Conservation (phyloP, 37 sponge, comb jelly and placozoan species). For the Lycopodina hypogea region DNA sequence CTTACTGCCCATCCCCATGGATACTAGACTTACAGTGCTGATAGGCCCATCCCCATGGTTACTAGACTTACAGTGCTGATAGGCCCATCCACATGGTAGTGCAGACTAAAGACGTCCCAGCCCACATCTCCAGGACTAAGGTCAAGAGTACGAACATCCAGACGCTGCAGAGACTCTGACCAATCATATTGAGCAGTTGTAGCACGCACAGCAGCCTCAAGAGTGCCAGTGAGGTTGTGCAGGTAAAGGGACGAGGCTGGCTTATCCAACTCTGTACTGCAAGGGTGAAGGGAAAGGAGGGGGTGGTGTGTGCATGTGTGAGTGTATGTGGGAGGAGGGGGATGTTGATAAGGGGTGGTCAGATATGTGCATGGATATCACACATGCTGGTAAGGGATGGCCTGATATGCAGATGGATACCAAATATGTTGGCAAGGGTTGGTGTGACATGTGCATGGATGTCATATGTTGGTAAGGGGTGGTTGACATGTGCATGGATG, state of each 20-base stretch:
- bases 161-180: conserved; percentile 78
- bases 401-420: neutral
- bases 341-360: conserved; percentile 11
- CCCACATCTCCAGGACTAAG: conserved; percentile 85
- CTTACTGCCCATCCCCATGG: too few relatives aligned
- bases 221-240: conserved; percentile 87
- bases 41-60: too few relatives aligned
- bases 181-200: conserved; percentile 98
- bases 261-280: conserved; percentile 74
- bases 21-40: too few relatives aligned
- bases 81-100: conserved; percentile 93
- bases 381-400: too few relatives aligned
- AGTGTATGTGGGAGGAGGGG: too few relatives aligned
- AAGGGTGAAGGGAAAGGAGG: neutral
- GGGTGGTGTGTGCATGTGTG: conserved; percentile 2
- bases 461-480: too few relatives aligned
- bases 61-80: conserved; percentile 76
- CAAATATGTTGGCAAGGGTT: too few relatives aligned
- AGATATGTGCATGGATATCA: neutral
- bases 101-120: conserved; percentile 98
- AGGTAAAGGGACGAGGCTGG: conserved; percentile 70
- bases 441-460: too few relatives aligned
- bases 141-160: conserved; percentile 88
- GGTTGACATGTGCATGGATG: too few relatives aligned
- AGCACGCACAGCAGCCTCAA: conserved; percentile 87